These are phyloP conservation scores for Otus sunia DNA, from an alignment of 2,113 vertebrate species.

Conservation along the genomic window DNA sequence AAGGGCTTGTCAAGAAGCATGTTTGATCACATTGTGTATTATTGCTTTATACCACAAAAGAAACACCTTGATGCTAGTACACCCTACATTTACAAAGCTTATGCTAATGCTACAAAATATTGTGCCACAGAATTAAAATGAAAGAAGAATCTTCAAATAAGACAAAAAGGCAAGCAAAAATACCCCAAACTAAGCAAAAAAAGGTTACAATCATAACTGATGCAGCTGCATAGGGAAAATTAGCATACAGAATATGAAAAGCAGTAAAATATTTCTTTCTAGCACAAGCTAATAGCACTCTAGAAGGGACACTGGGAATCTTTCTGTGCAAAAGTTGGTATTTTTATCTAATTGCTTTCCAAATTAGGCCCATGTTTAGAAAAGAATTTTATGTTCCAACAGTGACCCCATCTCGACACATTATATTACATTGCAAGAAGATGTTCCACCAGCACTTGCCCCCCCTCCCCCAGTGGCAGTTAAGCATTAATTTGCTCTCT, in stretches of 20 bases:
- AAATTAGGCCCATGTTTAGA: neutral
- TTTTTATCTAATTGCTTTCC: neutral
- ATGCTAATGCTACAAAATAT: neutral
- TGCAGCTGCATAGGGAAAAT: neutral
- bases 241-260: neutral
- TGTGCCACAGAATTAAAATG: neutral
- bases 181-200: neutral
- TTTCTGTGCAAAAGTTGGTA: neutral
- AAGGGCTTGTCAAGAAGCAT: neutral
- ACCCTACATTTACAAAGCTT: neutral
- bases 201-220: neutral
- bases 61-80: neutral
- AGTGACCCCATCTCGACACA: neutral
- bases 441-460: neutral
- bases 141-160: neutral
- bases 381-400: neutral
- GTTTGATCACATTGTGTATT: neutral
- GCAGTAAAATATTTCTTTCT: neutral
- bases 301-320: neutral
- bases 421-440: neutral
- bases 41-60: neutral
- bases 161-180: neutral
- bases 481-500: neutral
- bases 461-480: neutral
- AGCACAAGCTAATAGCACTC: neutral